Base-by-base conservation (phyloP, 1,140 invertebrate genomes). In the Polypedilum pembai region DNA sequence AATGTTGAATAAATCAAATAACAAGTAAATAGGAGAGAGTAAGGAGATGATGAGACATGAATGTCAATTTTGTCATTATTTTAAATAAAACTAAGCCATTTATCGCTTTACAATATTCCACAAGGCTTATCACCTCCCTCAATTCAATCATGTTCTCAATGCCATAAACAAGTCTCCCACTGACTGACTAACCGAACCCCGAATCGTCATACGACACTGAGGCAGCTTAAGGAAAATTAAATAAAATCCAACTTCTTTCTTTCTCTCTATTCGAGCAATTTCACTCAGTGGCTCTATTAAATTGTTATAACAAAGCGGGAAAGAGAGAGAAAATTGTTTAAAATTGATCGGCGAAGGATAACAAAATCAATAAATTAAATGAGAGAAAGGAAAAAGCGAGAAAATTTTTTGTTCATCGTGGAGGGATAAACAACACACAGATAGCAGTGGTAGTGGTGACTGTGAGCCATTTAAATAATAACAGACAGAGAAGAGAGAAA, bases 311-410 rank as follows among this genome's bases (percentile, higher is more conserved):
- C 10, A 3, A 12, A 56, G 45, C 45, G 3, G 17, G 20, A 21
- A 8, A 69, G 10, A 15, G 18, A 17, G 18, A 66, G n/a, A 66
- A 21, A 69, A 69, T 69, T 69, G 65, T 69, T 69, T 69, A 69
- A 69, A 69, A 69, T 69, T 69, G 65, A 69, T 69, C 65, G 45
- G 17, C 65, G 65, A 20, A 18, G 17, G 65, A 69, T 69, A 69
- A 69, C 65, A 69, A 69, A 69, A 69, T 69, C 65, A 69, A 69
- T 69, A 69, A 69, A 69, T 69, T 69, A 69, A 69, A 69, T 21
- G 20, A 69, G 65, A 69, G 18, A 8, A 18, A 20, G 12, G 12
- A 69, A 69, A 18, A 69, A 69, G 10, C 45, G n/a, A 12, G 45
- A 56, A 15, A 56, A 56, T 15, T 33, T 33, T 33, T 33, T 33